Conservation (phyloP, 23 tunicate genomes). For the Aplidium turbinatum region DNA sequence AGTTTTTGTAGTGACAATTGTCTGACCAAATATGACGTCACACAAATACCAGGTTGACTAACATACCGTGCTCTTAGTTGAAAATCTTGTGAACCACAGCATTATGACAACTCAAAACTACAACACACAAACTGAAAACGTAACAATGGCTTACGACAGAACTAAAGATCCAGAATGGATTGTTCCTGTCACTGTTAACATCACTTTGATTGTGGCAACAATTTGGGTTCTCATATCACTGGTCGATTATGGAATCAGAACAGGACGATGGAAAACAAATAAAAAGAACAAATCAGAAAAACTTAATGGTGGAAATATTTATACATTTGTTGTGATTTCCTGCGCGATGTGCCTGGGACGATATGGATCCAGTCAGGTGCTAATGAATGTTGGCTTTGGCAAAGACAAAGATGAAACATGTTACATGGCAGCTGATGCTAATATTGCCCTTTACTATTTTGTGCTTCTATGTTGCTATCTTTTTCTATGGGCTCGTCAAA, state of each 20-base stretch:
- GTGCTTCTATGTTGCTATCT: conserved; percentile 29
- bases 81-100: too few relatives aligned
- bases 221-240: conserved; percentile 34
- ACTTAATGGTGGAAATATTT: conserved; percentile 35
- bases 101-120: too few relatives aligned
- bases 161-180: too few relatives aligned
- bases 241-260: conserved; percentile 37
- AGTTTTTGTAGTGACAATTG: too few relatives aligned
- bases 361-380: background rate
- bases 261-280: conserved; percentile 36
- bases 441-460: conserved; percentile 23
- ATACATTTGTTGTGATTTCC: conserved; percentile 37
- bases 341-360: conserved; percentile 29
- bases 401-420: conserved; percentile 20
- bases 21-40: too few relatives aligned
- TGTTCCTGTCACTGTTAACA: conserved; percentile 26
- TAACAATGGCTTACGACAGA: too few relatives aligned
- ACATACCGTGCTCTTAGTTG: too few relatives aligned
- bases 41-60: too few relatives aligned
- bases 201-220: conserved; percentile 8
- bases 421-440: conserved; percentile 39
- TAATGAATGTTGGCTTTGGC: conserved; percentile 28
- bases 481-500: conserved; percentile 67
- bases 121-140: too few relatives aligned
- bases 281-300: background rate